phyloP scores from a whole-genome alignment of 1,140 invertebrate species.

The Drosophila melanogaster region DNA sequence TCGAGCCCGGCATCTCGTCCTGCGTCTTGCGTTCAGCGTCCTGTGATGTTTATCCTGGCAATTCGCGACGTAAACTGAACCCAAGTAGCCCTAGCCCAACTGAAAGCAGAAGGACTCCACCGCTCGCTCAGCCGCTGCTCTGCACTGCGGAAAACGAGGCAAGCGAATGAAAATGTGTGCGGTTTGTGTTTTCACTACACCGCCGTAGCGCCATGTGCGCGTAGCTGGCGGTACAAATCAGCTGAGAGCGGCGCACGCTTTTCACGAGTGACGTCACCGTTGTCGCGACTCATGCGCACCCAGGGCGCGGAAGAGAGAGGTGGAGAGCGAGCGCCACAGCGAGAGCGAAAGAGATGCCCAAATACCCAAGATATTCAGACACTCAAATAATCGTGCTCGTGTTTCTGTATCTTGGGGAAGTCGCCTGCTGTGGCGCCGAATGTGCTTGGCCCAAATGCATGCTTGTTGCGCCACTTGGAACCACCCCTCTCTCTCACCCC shows the following conservation, averaged over 20 bases:
- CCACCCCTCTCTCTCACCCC: background rate
- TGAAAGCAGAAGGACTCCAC: slow-evolving; percentile 5
- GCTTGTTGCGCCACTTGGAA: slow-evolving; percentile 61
- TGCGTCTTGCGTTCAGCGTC: slow-evolving; percentile 15
- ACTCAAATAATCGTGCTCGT: background rate
- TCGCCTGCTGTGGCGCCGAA: slow-evolving; percentile 34
- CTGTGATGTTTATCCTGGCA: slow-evolving; percentile 58
- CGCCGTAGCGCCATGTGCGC: slow-evolving; percentile 61
- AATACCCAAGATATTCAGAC: slow-evolving; percentile 2
- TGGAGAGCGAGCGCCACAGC: background rate
- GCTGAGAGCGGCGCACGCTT: slow-evolving; percentile 63
- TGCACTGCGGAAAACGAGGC: slow-evolving; percentile 55
- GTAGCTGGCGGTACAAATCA: slow-evolving; percentile 55
- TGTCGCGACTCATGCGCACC: slow-evolving; percentile 63
- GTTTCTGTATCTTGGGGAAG: slow-evolving; percentile 41
- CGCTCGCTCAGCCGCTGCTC: slow-evolving; percentile 31
- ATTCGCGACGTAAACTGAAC: slow-evolving; percentile 59
- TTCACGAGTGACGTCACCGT: slow-evolving; percentile 68
- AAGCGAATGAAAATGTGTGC: slow-evolving; percentile 66
- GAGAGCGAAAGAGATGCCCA: slow-evolving; percentile 12
- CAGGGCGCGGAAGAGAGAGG: slow-evolving; percentile 15
- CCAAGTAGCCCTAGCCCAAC: slow-evolving; percentile 1
- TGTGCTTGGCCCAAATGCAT: slow-evolving; percentile 47
- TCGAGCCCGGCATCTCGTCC: slow-evolving; percentile 54
- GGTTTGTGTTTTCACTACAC: slow-evolving; percentile 44